phyloP scores from a whole-genome alignment of 2,888 invertebrate genomes.

The Molanna angustata region DNA sequence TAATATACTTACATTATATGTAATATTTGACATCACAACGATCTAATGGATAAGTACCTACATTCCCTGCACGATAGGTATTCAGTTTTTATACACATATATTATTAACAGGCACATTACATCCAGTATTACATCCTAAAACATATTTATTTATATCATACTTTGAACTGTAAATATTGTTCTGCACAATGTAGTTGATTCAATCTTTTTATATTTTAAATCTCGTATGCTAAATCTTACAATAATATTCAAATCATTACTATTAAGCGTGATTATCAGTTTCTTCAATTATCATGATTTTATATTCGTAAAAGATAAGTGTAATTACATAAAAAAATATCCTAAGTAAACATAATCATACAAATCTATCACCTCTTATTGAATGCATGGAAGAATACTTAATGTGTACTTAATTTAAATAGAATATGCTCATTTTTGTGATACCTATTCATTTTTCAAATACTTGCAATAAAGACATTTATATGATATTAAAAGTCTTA shows the following conservation, averaged over 20 bases:
- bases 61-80: conserved; percentile 30
- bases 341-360: conserved; percentile 6
- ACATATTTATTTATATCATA: conserved; percentile 16
- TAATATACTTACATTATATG: too few species aligned
- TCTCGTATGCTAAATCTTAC: conserved; percentile 17
- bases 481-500: conserved; percentile 22
- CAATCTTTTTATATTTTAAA: conserved; percentile 9
- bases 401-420: too few species aligned
- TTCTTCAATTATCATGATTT: conserved; percentile 18
- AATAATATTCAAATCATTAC: conserved; percentile 19
- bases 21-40: conserved; percentile 25
- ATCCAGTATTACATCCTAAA: conserved; percentile 30
- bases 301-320: too few species aligned
- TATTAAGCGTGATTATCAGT: conserved; percentile 31
- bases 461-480: too few species aligned
- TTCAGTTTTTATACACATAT: conserved; percentile 21
- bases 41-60: conserved; percentile 24
- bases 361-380: conserved; percentile 5
- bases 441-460: too few species aligned
- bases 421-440: too few species aligned
- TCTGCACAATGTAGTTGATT: conserved; percentile 28
- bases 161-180: conserved; percentile 32
- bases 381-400: conserved; percentile 11
- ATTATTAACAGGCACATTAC: conserved; percentile 32
- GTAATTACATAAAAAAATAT: too few species aligned